These are phyloP conservation scores for Lissonota sp. DNA, from an alignment of 2,888 invertebrate species.

Conservation along the genomic window DNA sequence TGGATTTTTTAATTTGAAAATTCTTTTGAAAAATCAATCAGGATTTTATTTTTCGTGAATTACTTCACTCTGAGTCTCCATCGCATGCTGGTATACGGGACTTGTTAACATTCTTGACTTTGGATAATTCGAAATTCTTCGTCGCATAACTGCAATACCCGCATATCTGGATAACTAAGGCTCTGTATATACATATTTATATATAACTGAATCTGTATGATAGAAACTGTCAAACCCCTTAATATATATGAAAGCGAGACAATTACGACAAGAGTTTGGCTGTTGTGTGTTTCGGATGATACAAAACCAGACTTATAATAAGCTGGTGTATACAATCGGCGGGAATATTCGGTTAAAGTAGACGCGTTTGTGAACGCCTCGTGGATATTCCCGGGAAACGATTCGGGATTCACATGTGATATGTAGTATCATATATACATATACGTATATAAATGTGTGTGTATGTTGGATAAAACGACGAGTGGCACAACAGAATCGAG, in stretches of 20 bases:
- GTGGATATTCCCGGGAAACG: slow-evolving; percentile 23
- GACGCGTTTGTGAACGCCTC: slow-evolving; percentile 33
- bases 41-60: background rate
- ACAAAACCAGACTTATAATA: slow-evolving; percentile 44
- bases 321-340: slow-evolving; percentile 21
- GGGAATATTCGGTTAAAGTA: slow-evolving; percentile 29
- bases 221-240: no score
- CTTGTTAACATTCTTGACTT: slow-evolving; percentile 21
- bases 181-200: background rate
- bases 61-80: background rate
- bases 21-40: background rate
- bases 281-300: slow-evolving; percentile 48
- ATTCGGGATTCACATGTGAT: slow-evolving; percentile 31
- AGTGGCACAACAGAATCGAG: slow-evolving; percentile 4
- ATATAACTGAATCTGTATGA: no score
- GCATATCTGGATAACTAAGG: slow-evolving; percentile 2
- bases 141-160: slow-evolving; percentile 27
- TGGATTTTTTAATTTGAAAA: background rate
- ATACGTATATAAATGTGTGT: background rate
- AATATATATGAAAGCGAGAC: slow-evolving; percentile 45
- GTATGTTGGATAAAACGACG: slow-evolving; percentile 8
- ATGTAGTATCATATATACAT: background rate
- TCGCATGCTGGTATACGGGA: slow-evolving; percentile 30
- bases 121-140: slow-evolving; percentile 31
- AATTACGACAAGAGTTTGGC: slow-evolving; percentile 58